Conservation (phyloP, 2,113 vertebrate genomes). For the Pipra filicauda region DNA sequence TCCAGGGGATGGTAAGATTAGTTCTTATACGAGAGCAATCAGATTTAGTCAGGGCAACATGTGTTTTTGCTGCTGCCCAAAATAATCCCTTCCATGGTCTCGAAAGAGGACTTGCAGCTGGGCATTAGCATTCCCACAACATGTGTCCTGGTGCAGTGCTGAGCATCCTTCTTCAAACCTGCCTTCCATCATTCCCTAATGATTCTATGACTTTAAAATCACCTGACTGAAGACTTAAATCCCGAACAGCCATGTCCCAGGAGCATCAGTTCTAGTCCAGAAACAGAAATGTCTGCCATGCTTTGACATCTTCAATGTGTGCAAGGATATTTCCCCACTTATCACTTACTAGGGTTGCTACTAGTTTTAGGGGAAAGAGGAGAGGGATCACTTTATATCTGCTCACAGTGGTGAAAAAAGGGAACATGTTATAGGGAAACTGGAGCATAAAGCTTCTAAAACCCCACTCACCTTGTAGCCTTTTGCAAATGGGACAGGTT, state of each 20-base stretch:
- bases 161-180: background rate
- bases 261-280: background rate
- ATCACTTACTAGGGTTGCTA: background rate
- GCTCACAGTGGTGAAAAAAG: background rate
- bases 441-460: background rate
- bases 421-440: accelerated
- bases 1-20: background rate
- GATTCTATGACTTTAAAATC: background rate
- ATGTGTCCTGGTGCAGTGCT: accelerated
- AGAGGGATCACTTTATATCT: background rate
- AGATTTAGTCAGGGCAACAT: background rate
- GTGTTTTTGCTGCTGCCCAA: background rate
- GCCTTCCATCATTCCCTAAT: background rate
- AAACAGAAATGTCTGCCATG: background rate
- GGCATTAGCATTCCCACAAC: background rate
- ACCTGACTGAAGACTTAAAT: background rate
- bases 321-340: background rate
- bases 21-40: background rate
- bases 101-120: background rate
- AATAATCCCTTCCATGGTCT: accelerated
- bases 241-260: accelerated
- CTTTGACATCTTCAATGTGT: background rate
- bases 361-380: background rate
- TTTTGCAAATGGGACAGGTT: background rate
- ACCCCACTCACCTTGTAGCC: no score